Evolutionary conservation across 92 coral and sea anemone species (phyloP).

Genomic region (Zoanthus sansibaricus): DNA sequence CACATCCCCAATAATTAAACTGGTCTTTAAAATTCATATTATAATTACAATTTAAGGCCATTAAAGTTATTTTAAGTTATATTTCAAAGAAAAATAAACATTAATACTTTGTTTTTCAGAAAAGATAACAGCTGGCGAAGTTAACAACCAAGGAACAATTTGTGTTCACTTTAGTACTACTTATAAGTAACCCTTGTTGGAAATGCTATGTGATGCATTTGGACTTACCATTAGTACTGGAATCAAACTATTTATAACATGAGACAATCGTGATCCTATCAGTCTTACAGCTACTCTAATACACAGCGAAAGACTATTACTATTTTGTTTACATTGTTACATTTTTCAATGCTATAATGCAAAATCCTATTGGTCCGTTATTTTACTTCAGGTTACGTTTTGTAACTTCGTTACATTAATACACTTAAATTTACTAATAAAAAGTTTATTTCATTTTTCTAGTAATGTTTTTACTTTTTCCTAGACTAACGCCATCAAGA

Average conservation of each 20-base stretch:
- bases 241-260: conserved; percentile 68
- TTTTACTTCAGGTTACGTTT: too few relatives aligned
- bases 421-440: too few relatives aligned
- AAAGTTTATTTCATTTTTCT: too few relatives aligned
- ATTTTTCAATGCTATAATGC: too few relatives aligned
- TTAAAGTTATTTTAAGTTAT: conserved; percentile 1
- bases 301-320: too few relatives aligned
- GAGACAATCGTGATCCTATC: too few relatives aligned
- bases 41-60: conserved; percentile 26
- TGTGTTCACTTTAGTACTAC: conserved; percentile 74
- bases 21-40: conserved; percentile 22
- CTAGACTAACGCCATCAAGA: too few relatives aligned
- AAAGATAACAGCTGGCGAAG: conserved; percentile 62
- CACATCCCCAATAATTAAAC: conserved; percentile 13
- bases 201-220: conserved; percentile 76
- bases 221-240: conserved; percentile 67
- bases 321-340: too few relatives aligned
- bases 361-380: too few relatives aligned
- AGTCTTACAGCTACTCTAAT: too few relatives aligned
- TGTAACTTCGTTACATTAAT: too few relatives aligned
- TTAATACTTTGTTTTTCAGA: conserved; percentile 50
- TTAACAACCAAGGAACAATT: conserved; percentile 68
- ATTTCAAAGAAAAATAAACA: conserved; percentile 16
- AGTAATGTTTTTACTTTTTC: too few relatives aligned
- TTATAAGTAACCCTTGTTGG: conserved; percentile 72